A percentile compares a stretch with the other conserved stretches of the same genome.
phyloP scores from a whole-genome alignment of 2,888 invertebrate species.

The Drosophila tripunctata region DNA sequence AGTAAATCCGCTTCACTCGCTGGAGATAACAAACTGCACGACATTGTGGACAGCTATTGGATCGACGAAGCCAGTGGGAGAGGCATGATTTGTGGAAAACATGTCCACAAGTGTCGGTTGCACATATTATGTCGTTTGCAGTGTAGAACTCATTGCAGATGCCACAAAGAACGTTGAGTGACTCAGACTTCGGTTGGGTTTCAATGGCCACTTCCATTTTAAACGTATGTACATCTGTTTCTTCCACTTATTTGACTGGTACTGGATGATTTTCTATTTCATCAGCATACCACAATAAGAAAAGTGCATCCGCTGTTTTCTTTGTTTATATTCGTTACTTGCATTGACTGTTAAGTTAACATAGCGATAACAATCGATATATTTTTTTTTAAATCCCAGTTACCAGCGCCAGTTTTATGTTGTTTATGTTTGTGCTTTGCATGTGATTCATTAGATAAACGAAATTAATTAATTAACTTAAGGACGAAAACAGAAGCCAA shows the following conservation, averaged over 20 bases:
- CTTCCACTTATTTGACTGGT: too few relatives aligned
- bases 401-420: too few relatives aligned
- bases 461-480: too few relatives aligned
- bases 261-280: conserved; percentile 2
- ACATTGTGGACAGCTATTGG: conserved; percentile 76
- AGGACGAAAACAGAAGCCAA: too few relatives aligned
- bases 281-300: conserved; percentile 11
- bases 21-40: conserved; percentile 59
- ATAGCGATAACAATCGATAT: too few relatives aligned
- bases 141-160: conserved; percentile 79
- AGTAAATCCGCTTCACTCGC: conserved; percentile 70
- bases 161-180: conserved; percentile 73
- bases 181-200: background rate
- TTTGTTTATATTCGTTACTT: too few relatives aligned
- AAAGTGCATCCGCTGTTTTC: too few relatives aligned
- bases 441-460: too few relatives aligned
- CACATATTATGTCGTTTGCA: conserved; percentile 61
- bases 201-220: conserved; percentile 27
- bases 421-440: too few relatives aligned
- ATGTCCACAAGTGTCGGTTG: conserved; percentile 74
- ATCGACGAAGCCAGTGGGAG: conserved; percentile 63
- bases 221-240: too few relatives aligned
- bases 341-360: too few relatives aligned
- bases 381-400: too few relatives aligned
- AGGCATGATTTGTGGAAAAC: conserved; percentile 76